These are phyloP conservation scores for Nycticorax nycticorax DNA, from an alignment of 2,113 vertebrate genomes.

Conservation along the genomic window DNA sequence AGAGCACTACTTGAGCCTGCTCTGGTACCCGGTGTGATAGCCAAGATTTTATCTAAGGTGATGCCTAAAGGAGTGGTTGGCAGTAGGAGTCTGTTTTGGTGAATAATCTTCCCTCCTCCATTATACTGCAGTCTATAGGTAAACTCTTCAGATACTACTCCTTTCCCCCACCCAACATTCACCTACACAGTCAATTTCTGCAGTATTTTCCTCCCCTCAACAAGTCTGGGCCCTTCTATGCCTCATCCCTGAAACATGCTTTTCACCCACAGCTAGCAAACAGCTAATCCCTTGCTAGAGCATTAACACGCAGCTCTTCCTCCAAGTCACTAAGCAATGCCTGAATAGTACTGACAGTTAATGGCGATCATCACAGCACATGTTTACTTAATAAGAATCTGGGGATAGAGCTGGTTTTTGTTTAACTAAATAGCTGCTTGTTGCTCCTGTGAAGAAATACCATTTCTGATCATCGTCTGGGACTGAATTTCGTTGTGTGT, in stretches of 20 bases:
- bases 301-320: background rate
- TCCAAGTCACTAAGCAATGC: background rate
- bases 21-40: background rate
- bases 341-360: background rate
- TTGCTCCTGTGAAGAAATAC: background rate
- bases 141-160: background rate
- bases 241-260: background rate
- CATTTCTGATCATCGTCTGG: background rate
- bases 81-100: background rate
- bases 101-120: background rate
- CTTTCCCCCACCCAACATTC: background rate
- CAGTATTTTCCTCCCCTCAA: background rate
- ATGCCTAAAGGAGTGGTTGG: background rate
- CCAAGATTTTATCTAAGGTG: slow-evolving; percentile 5
- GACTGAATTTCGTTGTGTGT: background rate
- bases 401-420: background rate
- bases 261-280: background rate
- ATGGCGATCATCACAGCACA: background rate
- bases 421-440: background rate
- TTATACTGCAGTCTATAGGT: background rate
- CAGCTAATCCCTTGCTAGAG: background rate
- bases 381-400: background rate
- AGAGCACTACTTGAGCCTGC: background rate
- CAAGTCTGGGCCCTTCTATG: slow-evolving; percentile 11
- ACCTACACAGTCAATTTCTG: slow-evolving; percentile 29